Evolutionary conservation across 2,888 invertebrate genomes (phyloP).

Genomic region (Ochropleura plecta): DNA sequence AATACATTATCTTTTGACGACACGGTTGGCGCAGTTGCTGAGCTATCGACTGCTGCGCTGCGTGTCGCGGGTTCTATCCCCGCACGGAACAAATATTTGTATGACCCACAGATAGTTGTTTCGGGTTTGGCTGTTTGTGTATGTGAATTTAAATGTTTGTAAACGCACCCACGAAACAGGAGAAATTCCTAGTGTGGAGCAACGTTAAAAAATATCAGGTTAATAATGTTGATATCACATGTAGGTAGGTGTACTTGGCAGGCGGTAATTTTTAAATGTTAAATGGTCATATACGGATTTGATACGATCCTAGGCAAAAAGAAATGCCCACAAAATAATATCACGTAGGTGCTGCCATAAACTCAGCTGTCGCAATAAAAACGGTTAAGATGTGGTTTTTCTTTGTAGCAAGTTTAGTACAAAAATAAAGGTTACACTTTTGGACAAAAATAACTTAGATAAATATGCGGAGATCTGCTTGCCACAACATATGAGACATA

Average conservation of each 20-base stretch:
- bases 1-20: constrained; percentile 29
- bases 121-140: too few species aligned
- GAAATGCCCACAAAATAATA: neutral
- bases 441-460: constrained; percentile 7
- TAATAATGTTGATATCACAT: constrained; percentile 6
- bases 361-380: constrained; percentile 18
- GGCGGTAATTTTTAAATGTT: neutral
- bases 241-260: constrained; percentile 2
- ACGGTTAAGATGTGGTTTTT: constrained; percentile 18
- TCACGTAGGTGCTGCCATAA: constrained; percentile 16
- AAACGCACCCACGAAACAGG: too few species aligned
- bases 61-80: too few species aligned
- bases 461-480: constrained; percentile 17
- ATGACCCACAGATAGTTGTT: too few species aligned
- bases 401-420: constrained; percentile 16
- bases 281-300: neutral
- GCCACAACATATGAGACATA: constrained; percentile 3
- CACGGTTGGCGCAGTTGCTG: too few species aligned
- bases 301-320: constrained; percentile 3
- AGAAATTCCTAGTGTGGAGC: too few species aligned
- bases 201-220: too few species aligned
- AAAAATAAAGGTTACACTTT: constrained; percentile 17
- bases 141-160: too few species aligned
- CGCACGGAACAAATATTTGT: too few species aligned
- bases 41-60: too few species aligned